These are phyloP conservation scores for Beroe forskalii DNA, from an alignment of 37 sponge, comb jelly and placozoan genomes.

Conservation along the genomic window DNA sequence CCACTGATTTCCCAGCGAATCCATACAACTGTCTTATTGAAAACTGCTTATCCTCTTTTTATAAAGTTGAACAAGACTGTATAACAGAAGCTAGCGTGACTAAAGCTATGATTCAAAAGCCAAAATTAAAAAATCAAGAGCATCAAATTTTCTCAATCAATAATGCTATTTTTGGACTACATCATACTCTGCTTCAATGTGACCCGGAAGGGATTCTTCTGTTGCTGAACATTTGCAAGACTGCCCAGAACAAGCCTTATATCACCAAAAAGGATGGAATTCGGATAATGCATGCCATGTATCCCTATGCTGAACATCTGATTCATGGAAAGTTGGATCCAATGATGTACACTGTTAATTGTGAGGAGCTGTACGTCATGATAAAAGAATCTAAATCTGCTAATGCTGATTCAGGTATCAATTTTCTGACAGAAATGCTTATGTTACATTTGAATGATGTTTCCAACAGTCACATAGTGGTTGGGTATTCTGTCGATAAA, in stretches of 20 bases:
- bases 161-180: background rate
- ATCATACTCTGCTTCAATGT: constrained; percentile 20
- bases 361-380: constrained; percentile 57
- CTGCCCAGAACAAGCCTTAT: constrained; percentile 41
- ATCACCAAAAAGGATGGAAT: constrained; percentile 58
- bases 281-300: constrained; percentile 9
- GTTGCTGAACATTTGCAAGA: background rate
- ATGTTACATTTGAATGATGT: background rate
- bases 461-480: background rate
- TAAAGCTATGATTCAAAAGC: background rate
- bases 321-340: background rate
- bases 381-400: constrained; percentile 18
- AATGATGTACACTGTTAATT: constrained; percentile 20
- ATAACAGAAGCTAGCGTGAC: background rate
- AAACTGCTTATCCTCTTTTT: background rate
- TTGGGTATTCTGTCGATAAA: constrained; percentile 44
- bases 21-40: background rate
- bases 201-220: constrained; percentile 2
- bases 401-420: constrained; percentile 6
- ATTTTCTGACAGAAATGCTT: constrained; percentile 34
- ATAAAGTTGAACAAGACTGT: background rate
- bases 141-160: constrained; percentile 18
- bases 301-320: constrained; percentile 32
- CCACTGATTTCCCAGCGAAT: constrained; percentile 18
- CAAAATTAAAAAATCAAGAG: background rate